Conservation (phyloP, 2,797 vertebrate species). For the Limosa lapponica region DNA sequence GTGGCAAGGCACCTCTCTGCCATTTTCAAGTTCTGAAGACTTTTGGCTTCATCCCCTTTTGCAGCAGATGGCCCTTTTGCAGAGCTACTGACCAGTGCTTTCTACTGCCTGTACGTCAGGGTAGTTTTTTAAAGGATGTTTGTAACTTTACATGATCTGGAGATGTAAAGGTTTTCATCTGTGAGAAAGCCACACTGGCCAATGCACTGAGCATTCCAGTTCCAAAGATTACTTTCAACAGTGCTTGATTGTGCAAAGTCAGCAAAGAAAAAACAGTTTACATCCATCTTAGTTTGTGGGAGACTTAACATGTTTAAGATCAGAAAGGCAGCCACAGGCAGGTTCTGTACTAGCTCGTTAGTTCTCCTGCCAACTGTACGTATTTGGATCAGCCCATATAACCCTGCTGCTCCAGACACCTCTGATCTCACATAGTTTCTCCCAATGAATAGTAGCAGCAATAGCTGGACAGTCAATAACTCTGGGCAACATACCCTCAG, state of each 20-base stretch:
- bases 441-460: not conserved
- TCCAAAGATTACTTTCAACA: not conserved
- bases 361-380: not conserved
- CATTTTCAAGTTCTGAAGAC: not conserved
- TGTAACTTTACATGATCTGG: not conserved
- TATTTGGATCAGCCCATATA: not conserved
- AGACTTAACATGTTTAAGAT: not conserved
- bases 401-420: not conserved
- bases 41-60: not conserved
- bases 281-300: not conserved
- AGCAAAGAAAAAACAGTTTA: slow-evolving; percentile 5
- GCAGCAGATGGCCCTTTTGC: not conserved
- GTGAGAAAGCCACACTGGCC: not conserved
- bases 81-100: not conserved
- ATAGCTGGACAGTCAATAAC: not conserved
- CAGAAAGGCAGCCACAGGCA: slow-evolving; percentile 18
- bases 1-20: not conserved
- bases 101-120: not conserved
- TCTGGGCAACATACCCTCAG: not conserved
- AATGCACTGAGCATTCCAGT: not conserved
- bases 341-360: not conserved
- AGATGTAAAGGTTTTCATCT: not conserved
- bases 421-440: not conserved
- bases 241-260: slow-evolving; percentile 23
- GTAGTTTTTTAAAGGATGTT: not conserved